Percentiles rank a stretch among this genome's conserved stretches.
Evolutionary conservation across 2,797 vertebrate species (phyloP).

Genomic region (Urocyon cinereoargenteus): DNA sequence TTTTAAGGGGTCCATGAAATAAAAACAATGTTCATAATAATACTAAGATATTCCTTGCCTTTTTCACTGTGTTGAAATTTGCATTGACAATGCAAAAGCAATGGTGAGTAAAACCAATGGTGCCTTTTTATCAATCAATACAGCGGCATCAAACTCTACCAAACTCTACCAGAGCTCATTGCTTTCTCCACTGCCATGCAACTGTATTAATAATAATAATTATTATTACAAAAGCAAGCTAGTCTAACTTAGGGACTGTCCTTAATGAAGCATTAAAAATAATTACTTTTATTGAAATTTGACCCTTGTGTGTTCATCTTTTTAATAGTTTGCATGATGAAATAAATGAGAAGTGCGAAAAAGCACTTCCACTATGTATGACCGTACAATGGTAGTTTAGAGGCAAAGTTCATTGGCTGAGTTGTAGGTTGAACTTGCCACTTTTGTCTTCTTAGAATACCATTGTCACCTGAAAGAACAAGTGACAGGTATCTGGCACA

Average conservation of each 20-base stretch:
- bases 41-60: not conserved
- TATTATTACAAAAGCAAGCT: no score
- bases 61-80: not conserved
- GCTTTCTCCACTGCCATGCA: not conserved
- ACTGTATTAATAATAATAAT: not conserved
- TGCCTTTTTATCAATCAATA: not conserved
- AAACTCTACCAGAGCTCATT: not conserved
- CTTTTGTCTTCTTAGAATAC: not conserved
- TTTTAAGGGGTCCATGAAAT: not conserved
- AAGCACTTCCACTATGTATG: not conserved
- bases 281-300: not conserved
- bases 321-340: not conserved
- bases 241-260: not conserved
- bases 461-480: slow-evolving; percentile 27
- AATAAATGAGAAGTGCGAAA: not conserved
- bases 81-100: not conserved
- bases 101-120: not conserved
- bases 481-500: not conserved
- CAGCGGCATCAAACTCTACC: not conserved
- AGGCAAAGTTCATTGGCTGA: not conserved
- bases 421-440: not conserved
- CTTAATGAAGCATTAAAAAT: not conserved
- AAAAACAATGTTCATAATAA: slow-evolving; percentile 23
- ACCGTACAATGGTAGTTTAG: not conserved
- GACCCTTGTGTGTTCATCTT: not conserved